Base-by-base conservation (phyloP, 2,797 vertebrate genomes). In the Tiaroga cobitis region DNA sequence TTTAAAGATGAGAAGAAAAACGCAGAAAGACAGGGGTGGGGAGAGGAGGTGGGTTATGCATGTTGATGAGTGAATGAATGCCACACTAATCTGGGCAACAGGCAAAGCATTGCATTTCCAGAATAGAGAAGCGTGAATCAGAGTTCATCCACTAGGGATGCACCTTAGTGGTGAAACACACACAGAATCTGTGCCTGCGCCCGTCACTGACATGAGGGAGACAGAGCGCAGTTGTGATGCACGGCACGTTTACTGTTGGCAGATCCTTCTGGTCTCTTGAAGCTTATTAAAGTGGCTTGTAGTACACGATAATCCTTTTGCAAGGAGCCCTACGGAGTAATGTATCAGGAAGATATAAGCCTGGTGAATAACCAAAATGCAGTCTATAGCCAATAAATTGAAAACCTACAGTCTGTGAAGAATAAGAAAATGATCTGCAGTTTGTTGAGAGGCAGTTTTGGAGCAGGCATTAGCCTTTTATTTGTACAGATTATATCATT, bases 241-340 rank as follows among this genome's bases (percentile, higher is more conserved):
- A 79, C 16, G 32, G 81, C 89, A 90, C 85, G 88, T 88, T 89
- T 85, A 81, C 39, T 76, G 84, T 76, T 84, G 89, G 77, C 88
- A 85, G 84, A 85, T 89, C 85, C 85, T 89, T 87, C 88, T 83
- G 89, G 86, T 86, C 88, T 85, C 81, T 84, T 85, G 87, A 86
- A 88, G 87, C 90, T 87, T 88, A 90, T 91, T 91, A 89, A 85
- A 89, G 88, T 85, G 83, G 78, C 88, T 88, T 88, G 89, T 88
- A 86, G 86, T 83, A 86, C 90, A 91, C 87, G 86, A 88, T 90
- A 89, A 90, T 90, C 87, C 82, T 87, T 87, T 87, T 63, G 76
- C 85, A 80, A 34, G 80, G 69, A 88, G 88, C 81, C n/a, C 26
- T 43, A 84, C 10, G 61, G 61, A 77, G 90, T 72, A 84, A 89